Base-by-base conservation (phyloP, 2,888 invertebrate species). In the Phengaris alcon region DNA sequence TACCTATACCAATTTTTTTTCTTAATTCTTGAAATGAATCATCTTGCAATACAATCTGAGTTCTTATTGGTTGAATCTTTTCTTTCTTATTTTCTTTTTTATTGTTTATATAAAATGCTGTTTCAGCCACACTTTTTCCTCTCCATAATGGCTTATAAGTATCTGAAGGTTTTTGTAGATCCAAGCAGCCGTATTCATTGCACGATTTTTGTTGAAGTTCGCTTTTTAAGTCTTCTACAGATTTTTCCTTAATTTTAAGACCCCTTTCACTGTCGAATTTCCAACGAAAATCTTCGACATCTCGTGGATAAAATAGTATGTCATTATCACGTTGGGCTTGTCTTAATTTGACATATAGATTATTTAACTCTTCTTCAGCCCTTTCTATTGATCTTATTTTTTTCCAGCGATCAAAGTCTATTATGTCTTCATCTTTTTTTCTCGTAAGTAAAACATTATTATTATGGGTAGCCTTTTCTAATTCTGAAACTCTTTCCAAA, bases 361-460 rank as follows among this genome's bases (percentile, higher is more conserved):
- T 94, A 79, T 96, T 95, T 76, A 98, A 88, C 88, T 98, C 98
- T 81, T 95, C 95, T 86, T 97, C 97, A 0, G 97, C 97, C 79
- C 96, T 95, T 87, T 97, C 97, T 79, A 96, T 95, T 7, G 95
- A 94, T 75, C 97, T 94, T 44, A 97, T 95, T 87, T 96, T 95
- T 84, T 96, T 96, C 98, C 98, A 98, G 76, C 97, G 95, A 79
- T 98, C 97, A 84, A 96, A 98, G 88, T 97, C 97, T 77, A 97
- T 95, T 10, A 97, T 96, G 85, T 97, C 97, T 81, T 96, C 96
- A 82, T 97, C 96, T 86, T 94, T 95, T 80, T 95, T 94, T 81
- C 97, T 94, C 1, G 97, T 96, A 74, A 96, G 94, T 73, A 97
- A 91, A 82, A 96, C 96, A 69, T 94, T 93, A 0, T 94, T 94